A percentile compares a stretch with the other conserved stretches of the same genome.
Evolutionary conservation across 2,888 invertebrate genomes (phyloP).

Genomic region (Drosophila monieri): DNA sequence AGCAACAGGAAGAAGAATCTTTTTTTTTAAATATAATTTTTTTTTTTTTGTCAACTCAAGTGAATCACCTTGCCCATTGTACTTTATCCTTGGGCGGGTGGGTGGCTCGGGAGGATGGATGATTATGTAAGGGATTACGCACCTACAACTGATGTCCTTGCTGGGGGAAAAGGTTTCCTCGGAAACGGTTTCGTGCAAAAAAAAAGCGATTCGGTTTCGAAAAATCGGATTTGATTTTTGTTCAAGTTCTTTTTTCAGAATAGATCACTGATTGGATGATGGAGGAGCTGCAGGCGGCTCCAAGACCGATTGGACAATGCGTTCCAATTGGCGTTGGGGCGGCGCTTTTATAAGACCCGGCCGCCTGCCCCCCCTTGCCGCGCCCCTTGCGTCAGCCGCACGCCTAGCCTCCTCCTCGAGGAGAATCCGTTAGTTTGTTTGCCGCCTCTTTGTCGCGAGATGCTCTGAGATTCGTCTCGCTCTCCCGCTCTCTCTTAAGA

Average conservation of each 20-base stretch:
- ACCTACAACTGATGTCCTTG: constrained; percentile 53
- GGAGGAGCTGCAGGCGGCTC: constrained; percentile 76
- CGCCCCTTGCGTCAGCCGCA: constrained; percentile 13
- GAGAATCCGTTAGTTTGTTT: constrained; percentile 17
- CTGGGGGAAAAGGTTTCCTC: constrained; percentile 11
- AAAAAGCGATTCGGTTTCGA: not conserved
- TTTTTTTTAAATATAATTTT: constrained; percentile 1
- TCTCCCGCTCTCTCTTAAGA: constrained; percentile 1
- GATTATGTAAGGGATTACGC: constrained; percentile 35
- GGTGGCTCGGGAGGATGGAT: not conserved
- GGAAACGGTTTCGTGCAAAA: constrained; percentile 40
- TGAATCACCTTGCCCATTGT: constrained; percentile 35
- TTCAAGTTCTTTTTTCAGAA: not conserved
- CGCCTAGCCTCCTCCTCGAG: constrained; percentile 2
- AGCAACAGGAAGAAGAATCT: constrained; percentile 42
- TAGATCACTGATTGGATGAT: constrained; percentile 72
- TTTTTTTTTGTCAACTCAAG: not conserved
- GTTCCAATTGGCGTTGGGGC: constrained; percentile 61
- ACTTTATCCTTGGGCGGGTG: constrained; percentile 33
- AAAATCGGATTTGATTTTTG: not conserved
- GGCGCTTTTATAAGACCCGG: constrained; percentile 65
- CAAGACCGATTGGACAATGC: constrained; percentile 78
- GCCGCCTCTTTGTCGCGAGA: constrained; percentile 18
- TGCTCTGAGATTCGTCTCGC: constrained; percentile 1
- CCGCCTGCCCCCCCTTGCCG: constrained; percentile 20